phyloP scores from a whole-genome alignment of 2,797 vertebrate genomes.

The Falco cherrug region DNA sequence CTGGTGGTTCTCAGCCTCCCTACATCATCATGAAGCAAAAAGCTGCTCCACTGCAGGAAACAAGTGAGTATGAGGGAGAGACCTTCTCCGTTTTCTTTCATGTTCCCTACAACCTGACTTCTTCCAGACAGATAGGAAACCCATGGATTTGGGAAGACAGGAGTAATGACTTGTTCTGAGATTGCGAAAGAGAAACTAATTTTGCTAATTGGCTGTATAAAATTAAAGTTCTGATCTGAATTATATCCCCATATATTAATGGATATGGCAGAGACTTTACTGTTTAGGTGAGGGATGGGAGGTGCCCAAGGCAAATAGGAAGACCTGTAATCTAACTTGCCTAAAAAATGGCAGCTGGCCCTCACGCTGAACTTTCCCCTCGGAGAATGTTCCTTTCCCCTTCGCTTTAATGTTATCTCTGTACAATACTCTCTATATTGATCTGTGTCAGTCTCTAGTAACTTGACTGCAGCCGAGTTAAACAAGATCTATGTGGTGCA shows the following conservation, averaged over 20 bases:
- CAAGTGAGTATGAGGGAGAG: fast-evolving
- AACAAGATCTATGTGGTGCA: background rate
- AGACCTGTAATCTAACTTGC: background rate
- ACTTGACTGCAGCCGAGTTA: background rate
- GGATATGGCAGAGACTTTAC: background rate
- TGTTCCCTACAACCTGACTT: background rate
- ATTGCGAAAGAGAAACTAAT: background rate
- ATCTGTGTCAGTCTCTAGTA: background rate
- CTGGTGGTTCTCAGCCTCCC: background rate
- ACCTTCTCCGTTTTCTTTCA: background rate
- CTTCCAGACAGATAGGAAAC: background rate
- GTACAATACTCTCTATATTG: background rate
- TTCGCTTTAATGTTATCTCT: background rate
- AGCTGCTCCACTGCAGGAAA: background rate
- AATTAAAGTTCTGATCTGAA: background rate
- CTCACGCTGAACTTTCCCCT: background rate
- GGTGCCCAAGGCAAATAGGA: background rate
- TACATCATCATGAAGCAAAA: background rate
- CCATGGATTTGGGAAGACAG: background rate
- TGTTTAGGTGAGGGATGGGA: background rate
- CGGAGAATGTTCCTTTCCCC: background rate
- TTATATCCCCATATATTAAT: background rate
- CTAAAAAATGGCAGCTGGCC: background rate
- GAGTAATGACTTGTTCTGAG: background rate
- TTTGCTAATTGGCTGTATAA: background rate